Evolutionary conservation across 1,140 invertebrate species (phyloP), one percentile per base, ranked within the genome.

Genomic region (Drosophila obscura): DNA sequence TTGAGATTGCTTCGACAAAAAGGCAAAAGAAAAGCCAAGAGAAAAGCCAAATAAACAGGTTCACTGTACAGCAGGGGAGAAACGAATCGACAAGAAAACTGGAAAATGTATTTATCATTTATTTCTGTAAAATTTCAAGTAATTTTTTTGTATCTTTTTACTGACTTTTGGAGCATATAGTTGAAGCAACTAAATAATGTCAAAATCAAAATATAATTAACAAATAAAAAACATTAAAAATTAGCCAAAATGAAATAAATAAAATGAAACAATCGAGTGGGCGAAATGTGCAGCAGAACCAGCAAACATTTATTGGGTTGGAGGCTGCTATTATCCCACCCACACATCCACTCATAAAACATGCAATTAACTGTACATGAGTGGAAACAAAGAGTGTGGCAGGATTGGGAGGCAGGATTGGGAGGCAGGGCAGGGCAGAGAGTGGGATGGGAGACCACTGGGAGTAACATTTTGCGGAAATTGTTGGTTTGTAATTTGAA

Each of bases 401-500:
- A 35, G 19, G 22, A 19, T 39, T 22, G 22, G 22, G 35, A 49
- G 56, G 13, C 13, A 1, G 19, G 19, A n/a, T n/a, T n/a, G 22
- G 22, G 35, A 49, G 56, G 13, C 13, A 1, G 19, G 19, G 19
- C 19, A 19, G 19, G 15, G 45, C 50, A 67, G 50, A 39, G 58
- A 46, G 43, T 46, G 28, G 65, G 35, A 65, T 46, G 28, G 65
- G 35, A 65, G 49, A 51, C 44, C 72, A 57, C 28, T 57, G 52
- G 57, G 11, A 43, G 15, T 24, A 2, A 66, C 50, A 81, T 81
- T 80, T 80, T 69, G 73, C 64, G 73, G 78, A 82, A 81, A 69
- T 77, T 77, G 79, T 82, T 77, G 74, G 65, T 76, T 83, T 83
- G 56, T 82, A 80, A 73, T 83, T 76, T 81, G 56, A 73, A 76